These are phyloP conservation scores for Grantiella picta DNA, from an alignment of 2,113 vertebrate species.

Conservation along the genomic window DNA sequence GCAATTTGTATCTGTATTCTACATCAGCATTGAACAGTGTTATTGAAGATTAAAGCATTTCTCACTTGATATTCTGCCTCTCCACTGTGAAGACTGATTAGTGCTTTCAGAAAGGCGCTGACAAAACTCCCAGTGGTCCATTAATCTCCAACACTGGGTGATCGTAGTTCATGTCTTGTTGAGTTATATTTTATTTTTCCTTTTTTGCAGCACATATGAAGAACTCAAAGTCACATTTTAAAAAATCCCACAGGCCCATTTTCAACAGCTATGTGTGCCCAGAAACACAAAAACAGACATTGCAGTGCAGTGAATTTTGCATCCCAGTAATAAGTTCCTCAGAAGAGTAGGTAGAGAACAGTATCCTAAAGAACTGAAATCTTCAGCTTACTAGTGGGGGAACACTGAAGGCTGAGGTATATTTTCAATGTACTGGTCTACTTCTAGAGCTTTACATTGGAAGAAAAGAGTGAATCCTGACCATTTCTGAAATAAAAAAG, in stretches of 20 bases:
- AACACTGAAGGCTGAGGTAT: neutral
- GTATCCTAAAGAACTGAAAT: neutral
- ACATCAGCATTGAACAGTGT: neutral
- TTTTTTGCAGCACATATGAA: neutral
- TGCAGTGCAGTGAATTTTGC: neutral
- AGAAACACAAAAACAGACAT: neutral
- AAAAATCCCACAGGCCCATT: neutral
- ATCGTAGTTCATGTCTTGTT: neutral
- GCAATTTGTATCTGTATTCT: neutral
- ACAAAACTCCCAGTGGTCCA: neutral
- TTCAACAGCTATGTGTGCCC: neutral
- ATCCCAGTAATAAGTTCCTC: neutral
- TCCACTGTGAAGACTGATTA: neutral
- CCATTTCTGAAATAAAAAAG: neutral
- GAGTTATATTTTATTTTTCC: neutral
- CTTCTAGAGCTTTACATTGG: neutral
- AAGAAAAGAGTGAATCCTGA: neutral
- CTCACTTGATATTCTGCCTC: neutral
- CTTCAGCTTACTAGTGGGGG: neutral
- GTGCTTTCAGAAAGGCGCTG: neutral
- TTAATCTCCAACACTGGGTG: neutral
- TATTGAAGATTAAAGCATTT: neutral
- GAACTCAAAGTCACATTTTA: neutral
- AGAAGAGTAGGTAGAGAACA: neutral
- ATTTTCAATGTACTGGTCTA: neutral